Base-by-base conservation (phyloP, 2,888 invertebrate genomes). In the Capitulum mitella region DNA sequence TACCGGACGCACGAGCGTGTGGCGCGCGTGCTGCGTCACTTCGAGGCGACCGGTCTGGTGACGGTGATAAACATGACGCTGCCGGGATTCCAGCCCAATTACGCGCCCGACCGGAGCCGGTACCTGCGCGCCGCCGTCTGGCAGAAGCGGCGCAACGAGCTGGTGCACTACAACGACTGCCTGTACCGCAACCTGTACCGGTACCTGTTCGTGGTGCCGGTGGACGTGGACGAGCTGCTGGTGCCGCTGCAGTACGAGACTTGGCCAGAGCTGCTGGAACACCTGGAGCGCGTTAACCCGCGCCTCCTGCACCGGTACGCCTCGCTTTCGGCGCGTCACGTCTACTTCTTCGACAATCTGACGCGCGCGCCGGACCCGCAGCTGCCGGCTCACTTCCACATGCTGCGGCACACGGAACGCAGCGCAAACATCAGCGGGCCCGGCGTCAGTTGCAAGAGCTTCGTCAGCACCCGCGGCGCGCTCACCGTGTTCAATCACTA, bases 151-250 rank as follows among this genome's bases (percentile, higher is more conserved):
- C 89, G 89, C 79, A 87, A 92, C 85, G 92, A 93, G 84, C 86
- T 93, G 51, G 88, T 92, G 81, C 90, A 92, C 0, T 93, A 92
- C 85, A 93, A 93, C 85, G 92, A 92, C 84, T 93, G 92, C 84
- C 88, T 92, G 80, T 92, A 93, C 85, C 89, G 91, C 84, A 91
- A 91, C 86, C 86, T 92, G 78, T 86, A 88, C 82, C 87, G 83
- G 12, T 90, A 91, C 61, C 88, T 90, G 83, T 91, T 87, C 84
- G 86, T 92, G 32, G 86, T 92, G 46, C 91, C 92, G 19, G 85
- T 92, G 82, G 92, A 93, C 84, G 87, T 92, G 75, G 92, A 93
- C 84, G 92, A 93, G 86, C 87, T 92, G 77, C 88, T 93, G 79
- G 87, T 92, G 78, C 92, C 92, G 32, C 88, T 89, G 84, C 85